Evolutionary conservation across 1,140 invertebrate species (phyloP).

Genomic region (Dendroctonus valens): DNA sequence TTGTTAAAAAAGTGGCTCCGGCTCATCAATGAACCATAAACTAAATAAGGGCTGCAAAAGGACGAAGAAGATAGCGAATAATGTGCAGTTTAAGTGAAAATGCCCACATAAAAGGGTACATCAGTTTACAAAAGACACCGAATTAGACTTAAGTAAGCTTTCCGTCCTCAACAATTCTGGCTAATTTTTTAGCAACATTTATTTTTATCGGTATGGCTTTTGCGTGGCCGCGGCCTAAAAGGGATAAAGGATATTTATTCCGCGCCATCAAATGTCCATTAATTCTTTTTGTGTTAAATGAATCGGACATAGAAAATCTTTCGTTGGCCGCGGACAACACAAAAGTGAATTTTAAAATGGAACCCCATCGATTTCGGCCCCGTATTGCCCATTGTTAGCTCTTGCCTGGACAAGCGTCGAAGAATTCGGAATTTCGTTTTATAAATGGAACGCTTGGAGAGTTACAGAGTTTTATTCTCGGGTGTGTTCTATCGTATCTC

Average conservation of each 20-base stretch:
- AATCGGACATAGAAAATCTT: constrained; percentile 27
- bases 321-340: constrained; percentile 19
- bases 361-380: constrained; percentile 10
- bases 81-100: constrained; percentile 11
- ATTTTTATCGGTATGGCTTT: constrained; percentile 16
- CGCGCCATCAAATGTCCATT: constrained; percentile 29
- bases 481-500: too few species aligned
- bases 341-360: constrained; percentile 29
- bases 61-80: background rate
- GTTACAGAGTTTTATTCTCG: too few species aligned
- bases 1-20: too few species aligned
- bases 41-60: too few species aligned
- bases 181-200: constrained; percentile 25
- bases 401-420: constrained; percentile 3
- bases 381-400: constrained; percentile 20
- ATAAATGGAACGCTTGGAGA: too few species aligned
- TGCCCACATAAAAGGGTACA: constrained; percentile 12
- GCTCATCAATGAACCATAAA: too few species aligned
- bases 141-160: constrained; percentile 19
- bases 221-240: constrained; percentile 11
- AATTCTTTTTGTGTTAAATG: constrained; percentile 30
- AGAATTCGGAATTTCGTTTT: constrained; percentile 9
- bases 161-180: constrained; percentile 13
- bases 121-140: constrained; percentile 14
- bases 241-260: constrained; percentile 28